Evolutionary conservation across 1,140 invertebrate species (phyloP).

Genomic region (Eurosta solidaginis): DNA sequence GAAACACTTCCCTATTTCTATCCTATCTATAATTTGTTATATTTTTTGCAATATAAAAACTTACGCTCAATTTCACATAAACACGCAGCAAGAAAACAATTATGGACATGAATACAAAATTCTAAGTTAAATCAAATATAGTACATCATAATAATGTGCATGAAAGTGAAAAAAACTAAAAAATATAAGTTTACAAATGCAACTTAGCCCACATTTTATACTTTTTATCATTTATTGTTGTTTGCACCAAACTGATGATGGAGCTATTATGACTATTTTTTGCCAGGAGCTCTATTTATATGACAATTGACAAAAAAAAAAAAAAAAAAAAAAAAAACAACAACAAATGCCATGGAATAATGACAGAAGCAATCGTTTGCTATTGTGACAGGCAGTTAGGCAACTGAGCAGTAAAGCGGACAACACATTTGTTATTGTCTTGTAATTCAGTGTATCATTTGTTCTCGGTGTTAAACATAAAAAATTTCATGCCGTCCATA

Average conservation of each 20-base stretch:
- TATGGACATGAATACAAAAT: not conserved
- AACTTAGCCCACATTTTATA: not conserved
- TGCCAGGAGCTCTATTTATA: not conserved
- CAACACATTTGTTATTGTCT: not conserved
- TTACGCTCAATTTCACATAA: not conserved
- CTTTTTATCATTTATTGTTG: too few species aligned
- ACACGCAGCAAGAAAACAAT: not conserved
- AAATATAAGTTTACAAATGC: not conserved
- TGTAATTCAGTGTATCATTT: not conserved
- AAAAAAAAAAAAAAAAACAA: not conserved
- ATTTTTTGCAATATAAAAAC: not conserved
- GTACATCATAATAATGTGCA: not conserved
- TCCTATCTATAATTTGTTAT: not conserved
- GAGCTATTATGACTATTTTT: not conserved
- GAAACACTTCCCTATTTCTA: too few species aligned
- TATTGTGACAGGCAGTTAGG: not conserved
- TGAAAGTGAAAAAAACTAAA: not conserved
- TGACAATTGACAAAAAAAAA: not conserved
- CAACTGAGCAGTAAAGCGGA: not conserved
- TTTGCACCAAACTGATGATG: not conserved
- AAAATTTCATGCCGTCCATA: constrained; percentile 13
- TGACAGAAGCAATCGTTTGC: not conserved
- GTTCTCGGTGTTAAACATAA: constrained; percentile 1
- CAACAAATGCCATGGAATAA: too few species aligned
- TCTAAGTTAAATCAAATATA: too few species aligned